Percentiles rank a stretch among this genome's conserved stretches.
These are phyloP conservation scores for Ptychobarbus kaznakovi DNA, from an alignment of 2,797 vertebrate genomes.

Conservation along the genomic window DNA sequence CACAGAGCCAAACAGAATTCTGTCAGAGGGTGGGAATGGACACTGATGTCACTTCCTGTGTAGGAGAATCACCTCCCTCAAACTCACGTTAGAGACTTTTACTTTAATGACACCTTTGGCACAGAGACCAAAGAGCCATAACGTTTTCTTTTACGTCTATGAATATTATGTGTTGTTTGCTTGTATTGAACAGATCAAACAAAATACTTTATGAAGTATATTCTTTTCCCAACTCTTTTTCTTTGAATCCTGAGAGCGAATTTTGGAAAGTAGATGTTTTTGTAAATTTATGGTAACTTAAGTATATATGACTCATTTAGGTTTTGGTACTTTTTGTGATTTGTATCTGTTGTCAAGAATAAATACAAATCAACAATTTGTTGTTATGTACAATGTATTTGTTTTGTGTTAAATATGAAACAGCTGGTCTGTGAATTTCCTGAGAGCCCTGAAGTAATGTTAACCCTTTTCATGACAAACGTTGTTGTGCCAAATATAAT, in stretches of 20 bases:
- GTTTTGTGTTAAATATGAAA: constrained; percentile 4
- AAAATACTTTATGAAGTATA: neutral
- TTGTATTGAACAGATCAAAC: neutral
- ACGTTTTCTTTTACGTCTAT: neutral
- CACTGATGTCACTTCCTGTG: constrained; percentile 73
- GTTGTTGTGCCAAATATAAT: constrained; percentile 55
- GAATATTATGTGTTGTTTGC: constrained; percentile 1
- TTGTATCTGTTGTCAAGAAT: neutral
- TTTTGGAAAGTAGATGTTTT: neutral
- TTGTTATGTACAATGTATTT: neutral
- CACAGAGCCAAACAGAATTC: constrained; percentile 93
- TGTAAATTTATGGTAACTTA: constrained; percentile 11
- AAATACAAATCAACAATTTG: neutral
- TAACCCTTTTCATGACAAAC: neutral
- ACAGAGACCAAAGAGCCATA: constrained; percentile 17
- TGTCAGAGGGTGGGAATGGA: constrained; percentile 91
- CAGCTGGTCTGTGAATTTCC: constrained; percentile 57
- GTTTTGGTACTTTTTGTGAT: neutral
- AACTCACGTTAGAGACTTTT: neutral
- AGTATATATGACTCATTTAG: neutral
- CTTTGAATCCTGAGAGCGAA: neutral
- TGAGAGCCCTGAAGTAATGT: neutral
- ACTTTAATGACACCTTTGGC: constrained; percentile 1
- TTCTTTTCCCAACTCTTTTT: neutral
- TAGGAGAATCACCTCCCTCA: neutral